Base-by-base conservation (phyloP, 2,888 invertebrate species). In the Andrena bicolor region DNA sequence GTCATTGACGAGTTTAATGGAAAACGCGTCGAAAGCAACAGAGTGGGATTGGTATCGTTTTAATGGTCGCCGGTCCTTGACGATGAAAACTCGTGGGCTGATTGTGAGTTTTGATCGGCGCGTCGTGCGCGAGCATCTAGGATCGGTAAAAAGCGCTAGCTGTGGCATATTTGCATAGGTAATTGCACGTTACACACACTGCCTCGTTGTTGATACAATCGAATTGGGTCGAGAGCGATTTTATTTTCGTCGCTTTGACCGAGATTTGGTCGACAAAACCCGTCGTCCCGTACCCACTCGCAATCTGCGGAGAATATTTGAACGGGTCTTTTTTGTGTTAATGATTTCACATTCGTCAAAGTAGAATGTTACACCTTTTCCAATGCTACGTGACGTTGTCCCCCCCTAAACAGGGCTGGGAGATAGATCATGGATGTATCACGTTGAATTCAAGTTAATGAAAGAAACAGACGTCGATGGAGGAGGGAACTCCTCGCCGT, bases 121-220 rank as follows among this genome's bases (percentile, higher is more conserved):
- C 70, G 51, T 66, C 72, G 53, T 49, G 30, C 49, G 68, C 78
- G 76, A 61, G 63, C 73, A 74, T 80, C 72, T 75, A 79, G 72
- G 77, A 76, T 51, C 30, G 56, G 76, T 78, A 83, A 83, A 87
- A 85, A 87, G 74, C 71, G 63, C 68, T 73, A 71, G 83, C 72
- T 76, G 61, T 26, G 70, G 65, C 48, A 65, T 87, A 91, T 91
- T 91, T 91, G 91, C 91, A 91, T 90, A 89, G 89, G 88, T 91
- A 91, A 91, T 91, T 91, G 90, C 86, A 80, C 84, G 85, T 83
- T 76, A 77, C 82, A 79, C 86, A 80, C 76, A 80, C 73, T 82
- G 80, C 74, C 85, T 85, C 85, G 87, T 88, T 89, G 89, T 87
- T 84, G 76, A 65, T 72, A 74, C 89, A 87, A 88, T 89, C 86